phyloP scores from a whole-genome alignment of 2,797 vertebrate species.

The Natrix natrix region DNA sequence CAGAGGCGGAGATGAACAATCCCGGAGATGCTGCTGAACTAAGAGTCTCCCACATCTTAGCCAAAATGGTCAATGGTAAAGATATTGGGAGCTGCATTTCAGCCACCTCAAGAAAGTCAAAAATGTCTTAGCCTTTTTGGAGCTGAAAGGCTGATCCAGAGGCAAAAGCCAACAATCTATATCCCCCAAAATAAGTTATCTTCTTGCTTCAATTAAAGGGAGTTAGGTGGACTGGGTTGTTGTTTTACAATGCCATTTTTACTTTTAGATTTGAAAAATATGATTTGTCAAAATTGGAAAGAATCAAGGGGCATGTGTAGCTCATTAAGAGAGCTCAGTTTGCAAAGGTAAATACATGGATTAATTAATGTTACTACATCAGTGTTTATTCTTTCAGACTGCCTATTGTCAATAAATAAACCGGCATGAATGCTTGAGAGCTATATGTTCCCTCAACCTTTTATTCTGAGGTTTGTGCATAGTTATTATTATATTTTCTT shows the following conservation, averaged over 20 bases:
- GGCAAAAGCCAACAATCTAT: not conserved
- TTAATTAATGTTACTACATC: not conserved
- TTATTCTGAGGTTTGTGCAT: not conserved
- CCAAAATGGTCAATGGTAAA: not conserved
- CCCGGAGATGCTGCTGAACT: not conserved
- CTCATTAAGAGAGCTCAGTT: not conserved
- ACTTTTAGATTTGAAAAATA: not conserved
- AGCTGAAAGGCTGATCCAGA: not conserved
- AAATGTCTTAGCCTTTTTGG: not conserved
- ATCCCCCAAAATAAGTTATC: not conserved
- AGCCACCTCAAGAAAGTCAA: not conserved
- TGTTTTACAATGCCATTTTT: not conserved
- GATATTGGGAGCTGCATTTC: not conserved
- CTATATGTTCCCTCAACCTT: not conserved
- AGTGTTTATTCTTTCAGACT: not conserved
- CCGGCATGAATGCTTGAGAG: not conserved
- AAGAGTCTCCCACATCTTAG: not conserved
- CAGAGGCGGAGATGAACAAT: not conserved
- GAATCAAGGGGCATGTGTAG: not conserved
- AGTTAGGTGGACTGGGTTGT: not conserved
- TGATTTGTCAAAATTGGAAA: not conserved
- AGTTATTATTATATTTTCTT: not conserved
- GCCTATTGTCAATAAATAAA: not conserved
- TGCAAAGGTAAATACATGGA: not conserved
- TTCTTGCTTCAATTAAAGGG: not conserved